Percentiles rank a stretch among this genome's conserved stretches.
Evolutionary conservation across 2,797 vertebrate genomes (phyloP).

Genomic region (Onychomys arenicola): DNA sequence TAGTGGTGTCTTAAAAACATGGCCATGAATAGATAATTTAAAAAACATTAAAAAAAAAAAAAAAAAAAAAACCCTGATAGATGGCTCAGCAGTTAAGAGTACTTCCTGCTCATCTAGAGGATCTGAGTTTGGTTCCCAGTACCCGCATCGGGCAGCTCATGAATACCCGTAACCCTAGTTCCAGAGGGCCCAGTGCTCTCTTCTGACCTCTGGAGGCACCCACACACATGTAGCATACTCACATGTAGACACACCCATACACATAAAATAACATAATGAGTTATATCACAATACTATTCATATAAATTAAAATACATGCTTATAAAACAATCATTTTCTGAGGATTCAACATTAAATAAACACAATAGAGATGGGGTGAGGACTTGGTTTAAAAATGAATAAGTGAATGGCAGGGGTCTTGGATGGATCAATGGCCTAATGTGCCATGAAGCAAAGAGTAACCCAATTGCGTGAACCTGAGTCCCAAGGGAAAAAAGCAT

Average conservation of each 20-base stretch:
- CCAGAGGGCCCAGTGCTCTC: not conserved
- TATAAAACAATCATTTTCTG: not conserved
- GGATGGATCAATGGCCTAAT: not conserved
- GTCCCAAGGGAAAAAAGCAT: not conserved
- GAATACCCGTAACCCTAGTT: not conserved
- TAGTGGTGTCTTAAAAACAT: not conserved
- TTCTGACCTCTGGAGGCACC: not conserved
- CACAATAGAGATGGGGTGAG: not conserved
- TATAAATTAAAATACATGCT: conserved; percentile 33
- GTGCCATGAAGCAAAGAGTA: not conserved
- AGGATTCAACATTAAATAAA: conserved; percentile 21
- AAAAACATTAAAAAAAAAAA: too few species aligned
- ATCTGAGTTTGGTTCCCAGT: too few species aligned
- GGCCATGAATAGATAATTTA: not conserved
- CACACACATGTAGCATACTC: not conserved
- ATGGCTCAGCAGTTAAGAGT: not conserved
- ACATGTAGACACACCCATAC: not conserved
- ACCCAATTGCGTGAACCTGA: not conserved
- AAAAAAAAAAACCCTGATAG: not conserved
- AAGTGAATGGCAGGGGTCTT: not conserved
- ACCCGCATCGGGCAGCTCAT: not conserved
- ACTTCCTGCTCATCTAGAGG: not conserved
- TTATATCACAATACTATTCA: not conserved
- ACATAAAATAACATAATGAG: not conserved
- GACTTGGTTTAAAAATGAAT: not conserved